phyloP scores from a whole-genome alignment of 2,797 vertebrate species.

The Esox masquinongy region DNA sequence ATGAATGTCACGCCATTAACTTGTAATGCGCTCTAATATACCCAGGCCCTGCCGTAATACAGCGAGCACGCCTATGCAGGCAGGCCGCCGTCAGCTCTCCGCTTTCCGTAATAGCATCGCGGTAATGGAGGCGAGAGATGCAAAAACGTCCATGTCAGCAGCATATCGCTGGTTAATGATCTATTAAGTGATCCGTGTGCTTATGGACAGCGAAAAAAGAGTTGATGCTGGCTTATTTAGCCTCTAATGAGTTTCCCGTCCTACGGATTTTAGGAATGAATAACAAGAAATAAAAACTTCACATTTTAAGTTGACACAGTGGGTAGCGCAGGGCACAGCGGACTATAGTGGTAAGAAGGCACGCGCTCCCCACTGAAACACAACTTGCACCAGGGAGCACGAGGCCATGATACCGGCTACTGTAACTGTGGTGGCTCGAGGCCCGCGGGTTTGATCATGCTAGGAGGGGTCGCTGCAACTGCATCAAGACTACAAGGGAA shows the following conservation, averaged over 20 bases:
- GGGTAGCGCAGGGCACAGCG: slow-evolving; percentile 38
- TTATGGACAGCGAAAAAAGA: slow-evolving; percentile 85
- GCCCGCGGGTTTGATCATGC: not conserved
- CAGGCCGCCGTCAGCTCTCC: slow-evolving; percentile 69
- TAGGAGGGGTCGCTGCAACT: slow-evolving; percentile 26
- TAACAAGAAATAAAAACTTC: slow-evolving; percentile 81
- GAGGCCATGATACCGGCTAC: slow-evolving; percentile 47
- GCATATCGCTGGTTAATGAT: slow-evolving; percentile 88
- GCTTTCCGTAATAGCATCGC: slow-evolving; percentile 70
- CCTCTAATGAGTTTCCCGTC: slow-evolving; percentile 82
- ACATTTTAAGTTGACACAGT: slow-evolving; percentile 71
- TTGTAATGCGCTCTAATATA: slow-evolving; percentile 70
- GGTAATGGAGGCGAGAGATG: slow-evolving; percentile 79
- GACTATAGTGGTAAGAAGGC: slow-evolving; percentile 31
- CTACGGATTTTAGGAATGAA: slow-evolving; percentile 87
- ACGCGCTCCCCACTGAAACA: slow-evolving; percentile 15
- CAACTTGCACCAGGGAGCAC: slow-evolving; percentile 31
- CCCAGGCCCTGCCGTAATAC: slow-evolving; percentile 58
- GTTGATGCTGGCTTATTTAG: slow-evolving; percentile 83
- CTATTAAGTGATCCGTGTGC: slow-evolving; percentile 83
- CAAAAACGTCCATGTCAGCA: slow-evolving; percentile 82
- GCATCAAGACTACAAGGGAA: slow-evolving; percentile 33
- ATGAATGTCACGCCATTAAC: slow-evolving; percentile 69
- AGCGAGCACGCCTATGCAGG: slow-evolving; percentile 53
- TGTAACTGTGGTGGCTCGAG: not conserved